These are phyloP conservation scores for Procambarus virginalis DNA, from an alignment of 1,140 invertebrate species.

Conservation along the genomic window DNA sequence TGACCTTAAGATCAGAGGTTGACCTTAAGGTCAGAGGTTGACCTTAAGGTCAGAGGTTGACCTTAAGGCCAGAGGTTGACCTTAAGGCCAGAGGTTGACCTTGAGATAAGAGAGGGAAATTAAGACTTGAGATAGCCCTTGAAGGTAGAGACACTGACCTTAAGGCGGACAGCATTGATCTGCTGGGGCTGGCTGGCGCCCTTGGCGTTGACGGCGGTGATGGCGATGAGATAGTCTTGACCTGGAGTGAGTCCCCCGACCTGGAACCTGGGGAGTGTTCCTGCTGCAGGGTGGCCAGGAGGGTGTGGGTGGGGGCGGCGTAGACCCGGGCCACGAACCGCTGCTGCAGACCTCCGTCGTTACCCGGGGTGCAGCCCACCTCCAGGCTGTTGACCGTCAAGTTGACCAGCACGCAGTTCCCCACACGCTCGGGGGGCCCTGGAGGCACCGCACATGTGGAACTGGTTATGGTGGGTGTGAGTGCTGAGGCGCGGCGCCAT, in stretches of 20 bases:
- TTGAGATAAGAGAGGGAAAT: too few relatives aligned
- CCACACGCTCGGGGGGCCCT: conserved; percentile 66
- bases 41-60: too few relatives aligned
- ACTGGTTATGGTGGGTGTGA: not conserved
- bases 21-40: too few relatives aligned
- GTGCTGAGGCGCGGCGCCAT: not conserved
- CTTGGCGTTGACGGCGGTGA: conserved; percentile 95
- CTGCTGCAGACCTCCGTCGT: conserved; percentile 59
- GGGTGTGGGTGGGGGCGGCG: conserved; percentile 58
- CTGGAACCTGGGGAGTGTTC: conserved; percentile 78
- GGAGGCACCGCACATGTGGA: not conserved
- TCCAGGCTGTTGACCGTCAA: conserved; percentile 59
- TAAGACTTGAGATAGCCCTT: too few relatives aligned
- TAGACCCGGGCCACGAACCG: conserved; percentile 65
- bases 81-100: too few relatives aligned
- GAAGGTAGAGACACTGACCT: too few relatives aligned
- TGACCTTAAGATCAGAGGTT: too few relatives aligned
- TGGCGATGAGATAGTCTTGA: conserved; percentile 96
- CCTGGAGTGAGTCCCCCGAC: conserved; percentile 91
- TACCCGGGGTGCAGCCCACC: conserved; percentile 59
- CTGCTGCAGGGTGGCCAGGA: conserved; percentile 48
- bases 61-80: too few relatives aligned
- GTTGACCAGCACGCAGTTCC: conserved; percentile 65
- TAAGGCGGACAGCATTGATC: conserved; percentile 81
- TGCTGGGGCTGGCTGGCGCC: conserved; percentile 95